Evolutionary conservation across 2,888 invertebrate genomes (phyloP).

Genomic region (Cephus nigrinus): DNA sequence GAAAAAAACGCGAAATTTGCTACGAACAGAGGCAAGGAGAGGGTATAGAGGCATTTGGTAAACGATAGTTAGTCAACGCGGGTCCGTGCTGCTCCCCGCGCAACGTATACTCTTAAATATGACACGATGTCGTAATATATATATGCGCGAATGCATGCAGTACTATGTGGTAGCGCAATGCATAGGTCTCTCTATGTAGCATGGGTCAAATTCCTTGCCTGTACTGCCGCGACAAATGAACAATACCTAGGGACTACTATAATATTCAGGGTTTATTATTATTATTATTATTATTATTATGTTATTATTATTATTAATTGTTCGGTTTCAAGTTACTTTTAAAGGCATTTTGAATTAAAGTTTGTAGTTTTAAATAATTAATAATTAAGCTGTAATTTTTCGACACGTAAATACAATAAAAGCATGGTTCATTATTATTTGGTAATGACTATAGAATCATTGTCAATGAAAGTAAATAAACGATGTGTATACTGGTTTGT

Average conservation of each 20-base stretch:
- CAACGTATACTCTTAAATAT: conserved; percentile 16
- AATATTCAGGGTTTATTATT: conserved; percentile 57
- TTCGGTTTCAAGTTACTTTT: conserved; percentile 58
- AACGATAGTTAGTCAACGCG: not conserved
- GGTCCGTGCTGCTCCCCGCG: not conserved
- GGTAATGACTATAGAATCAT: conserved; percentile 55
- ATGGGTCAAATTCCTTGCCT: conserved; percentile 37
- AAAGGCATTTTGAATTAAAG: conserved; percentile 56
- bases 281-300: conserved; percentile 28
- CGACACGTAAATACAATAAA: conserved; percentile 43
- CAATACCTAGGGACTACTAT: conserved; percentile 52
- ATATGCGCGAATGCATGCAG: conserved; percentile 47
- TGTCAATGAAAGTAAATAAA: conserved; percentile 60
- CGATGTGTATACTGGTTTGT: conserved; percentile 59
- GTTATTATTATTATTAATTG: conserved; percentile 40
- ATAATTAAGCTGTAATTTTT: conserved; percentile 53
- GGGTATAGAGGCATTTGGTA: not conserved
- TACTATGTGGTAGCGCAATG: conserved; percentile 41
- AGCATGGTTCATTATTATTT: conserved; percentile 52
- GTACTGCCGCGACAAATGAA: conserved; percentile 43
- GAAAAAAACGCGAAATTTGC: conserved; percentile 13
- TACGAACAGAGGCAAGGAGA: not conserved
- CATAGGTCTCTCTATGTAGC: conserved; percentile 20
- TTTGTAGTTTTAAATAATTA: conserved; percentile 52
- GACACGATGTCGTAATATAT: conserved; percentile 38